Base-by-base conservation (phyloP, 2,888 invertebrate genomes). In the Teinopalpus imperialis region DNA sequence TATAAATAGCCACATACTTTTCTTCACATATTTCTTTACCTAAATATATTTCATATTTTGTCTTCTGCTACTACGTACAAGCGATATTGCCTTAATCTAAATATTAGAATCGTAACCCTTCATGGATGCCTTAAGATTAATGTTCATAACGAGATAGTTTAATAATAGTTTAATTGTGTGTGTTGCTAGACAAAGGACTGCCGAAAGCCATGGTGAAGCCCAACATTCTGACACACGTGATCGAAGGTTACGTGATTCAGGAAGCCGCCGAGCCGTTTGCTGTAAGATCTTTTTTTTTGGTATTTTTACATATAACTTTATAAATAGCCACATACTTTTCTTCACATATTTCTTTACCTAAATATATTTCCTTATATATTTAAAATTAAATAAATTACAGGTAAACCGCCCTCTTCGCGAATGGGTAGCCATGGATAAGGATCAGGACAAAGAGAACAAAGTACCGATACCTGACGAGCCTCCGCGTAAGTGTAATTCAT, bases 211-310 rank as follows among this genome's bases (percentile, higher is more conserved):
- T 97, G 93, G 97, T 98, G 7, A 98, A 97, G 74, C 98, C 98
- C 0, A 97, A 97, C 70, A 96, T 98, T 3, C 87, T 98, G 39
- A 98, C 98, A 0, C 98, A 98, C 74, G 97, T 98, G 13, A 98
- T 98, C 52, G 98, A 98, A 74, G 98, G 98, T 39, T 98, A 97
- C 77, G 96, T 98, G 3, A 98, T 98, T 57, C 97, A 98, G 74
- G 98, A 98, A 88, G 97, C 96, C 0, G 94, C 94, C 1, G 96
- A 96, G 78, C 97, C 97, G 0, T 97, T 97, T 69, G 95, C 96
- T 45, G 96, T 97, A 37, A 95, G 91, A 76, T 46, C 6, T 6
- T 8, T 6, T 31, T 31, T 4, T 18, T 18, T 5, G 5, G 3
- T 5, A 8, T 32, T n/a, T n/a, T n/a, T n/a, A n/a, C n/a, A n/a